These are phyloP conservation scores for Sarcophaga variegata DNA, from an alignment of 2,888 invertebrate genomes.

Conservation along the genomic window DNA sequence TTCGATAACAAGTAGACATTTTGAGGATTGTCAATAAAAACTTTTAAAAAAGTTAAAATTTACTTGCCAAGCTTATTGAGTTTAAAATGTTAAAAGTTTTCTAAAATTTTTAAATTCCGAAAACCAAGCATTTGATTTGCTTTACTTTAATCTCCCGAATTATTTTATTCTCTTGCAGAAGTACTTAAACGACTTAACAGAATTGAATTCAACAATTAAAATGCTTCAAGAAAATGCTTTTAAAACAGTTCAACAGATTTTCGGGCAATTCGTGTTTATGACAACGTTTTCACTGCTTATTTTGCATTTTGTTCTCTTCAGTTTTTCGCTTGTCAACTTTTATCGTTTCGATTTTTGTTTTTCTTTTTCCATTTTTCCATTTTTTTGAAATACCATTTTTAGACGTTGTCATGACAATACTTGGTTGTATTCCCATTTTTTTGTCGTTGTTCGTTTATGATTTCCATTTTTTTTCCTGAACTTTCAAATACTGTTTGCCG, in stretches of 20 bases:
- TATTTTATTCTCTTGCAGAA: too few species aligned
- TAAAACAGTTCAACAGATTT: not conserved
- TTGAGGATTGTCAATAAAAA: too few species aligned
- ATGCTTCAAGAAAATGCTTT: not conserved
- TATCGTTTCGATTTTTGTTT: not conserved
- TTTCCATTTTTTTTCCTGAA: not conserved
- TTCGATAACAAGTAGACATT: too few species aligned
- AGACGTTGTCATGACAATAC: slow-evolving; percentile 38
- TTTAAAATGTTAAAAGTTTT: too few species aligned
- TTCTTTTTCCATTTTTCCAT: slow-evolving; percentile 19
- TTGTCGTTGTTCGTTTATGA: not conserved
- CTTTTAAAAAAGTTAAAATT: too few species aligned
- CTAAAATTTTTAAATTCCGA: too few species aligned
- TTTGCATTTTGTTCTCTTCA: not conserved
- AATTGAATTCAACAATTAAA: too few species aligned
- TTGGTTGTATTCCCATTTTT: not conserved
- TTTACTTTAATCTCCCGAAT: too few species aligned
- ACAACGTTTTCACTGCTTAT: not conserved
- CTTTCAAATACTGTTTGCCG: slow-evolving; percentile 3
- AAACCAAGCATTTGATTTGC: too few species aligned
- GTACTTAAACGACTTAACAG: too few species aligned
- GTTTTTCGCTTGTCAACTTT: slow-evolving; percentile 4
- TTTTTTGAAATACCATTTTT: slow-evolving; percentile 42
- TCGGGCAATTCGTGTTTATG: not conserved
- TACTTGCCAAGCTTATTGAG: too few species aligned